Base-by-base conservation (phyloP, 2,113 vertebrate species). In the Phrynosoma blainvillii region DNA sequence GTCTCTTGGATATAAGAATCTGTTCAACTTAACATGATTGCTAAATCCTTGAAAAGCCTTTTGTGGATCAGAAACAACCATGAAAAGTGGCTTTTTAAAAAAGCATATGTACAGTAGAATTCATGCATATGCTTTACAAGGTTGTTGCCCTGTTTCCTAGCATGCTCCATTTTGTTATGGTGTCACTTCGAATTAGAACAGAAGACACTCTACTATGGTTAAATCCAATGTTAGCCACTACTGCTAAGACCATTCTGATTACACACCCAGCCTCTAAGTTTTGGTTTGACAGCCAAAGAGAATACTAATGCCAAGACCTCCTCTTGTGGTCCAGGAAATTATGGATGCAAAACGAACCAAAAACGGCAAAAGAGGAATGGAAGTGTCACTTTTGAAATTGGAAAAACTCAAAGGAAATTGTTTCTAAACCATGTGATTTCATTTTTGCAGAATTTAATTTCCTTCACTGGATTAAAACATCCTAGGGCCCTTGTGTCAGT, bases 171-270 rank as follows among this genome's bases (percentile, higher is more conserved):
- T 91, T 91, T 86, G 42, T 86, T 92, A 66, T 20, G 71, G 65
- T 71, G 85, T 89, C 90, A 92, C 82, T 82, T 71, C 90, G 88
- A 81, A 94, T 82, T 91, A 91, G 89, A 92, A 91, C 1, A 79
- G 62, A 93, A 91, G 88, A 85, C 54, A 40, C 30, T 68, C 12
- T 10, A 20, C 80, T 75, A 84, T 76, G 88, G 52, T 42, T 80
- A 90, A 92, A 87, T 88, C 86, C 88, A 66, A 56, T 66, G 87
- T 25, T 16, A 93, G 70, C 87, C 88, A 82, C 47, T 87, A 80
- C 82, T 89, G 77, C 85, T 88, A 81, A 75, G 71, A 79, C 81
- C 87, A 81, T 76, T 74, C 91, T 82, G n/a, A 84, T 89, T 91
- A 87, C 12, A 90, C 84, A 90, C 88, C 59, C 77, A 89, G 87